Evolutionary conservation across 2,888 invertebrate genomes (phyloP).

Genomic region (Stenodera caucasica): DNA sequence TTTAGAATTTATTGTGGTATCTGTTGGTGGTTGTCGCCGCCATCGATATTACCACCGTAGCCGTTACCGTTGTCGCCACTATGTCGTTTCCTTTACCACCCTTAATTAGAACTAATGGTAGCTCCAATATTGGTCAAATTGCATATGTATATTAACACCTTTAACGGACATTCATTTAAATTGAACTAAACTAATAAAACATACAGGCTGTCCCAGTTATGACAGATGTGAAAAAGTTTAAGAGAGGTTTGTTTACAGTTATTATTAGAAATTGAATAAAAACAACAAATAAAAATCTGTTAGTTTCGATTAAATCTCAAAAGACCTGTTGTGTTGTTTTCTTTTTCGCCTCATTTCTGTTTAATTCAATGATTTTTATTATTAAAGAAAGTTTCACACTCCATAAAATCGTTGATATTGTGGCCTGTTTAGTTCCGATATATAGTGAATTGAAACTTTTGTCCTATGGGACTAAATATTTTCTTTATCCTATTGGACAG

Average conservation of each 20-base stretch:
- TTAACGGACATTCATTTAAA: conserved; percentile 33
- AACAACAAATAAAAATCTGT: neutral
- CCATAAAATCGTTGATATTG: conserved; percentile 50
- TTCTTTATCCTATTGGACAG: conserved; percentile 51
- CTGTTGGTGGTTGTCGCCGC: conserved; percentile 22
- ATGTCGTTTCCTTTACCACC: conserved; percentile 48
- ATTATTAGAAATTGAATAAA: neutral
- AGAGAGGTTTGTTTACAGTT: no score
- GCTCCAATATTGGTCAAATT: conserved; percentile 47
- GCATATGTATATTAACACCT: conserved; percentile 50
- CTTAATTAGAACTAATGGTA: conserved; percentile 53
- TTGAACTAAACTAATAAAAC: neutral
- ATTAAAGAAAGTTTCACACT: conserved; percentile 47
- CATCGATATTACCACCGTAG: neutral
- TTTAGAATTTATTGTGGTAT: neutral
- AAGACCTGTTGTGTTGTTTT: neutral
- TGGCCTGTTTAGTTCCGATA: conserved; percentile 46
- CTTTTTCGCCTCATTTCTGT: neutral
- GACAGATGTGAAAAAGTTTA: no score
- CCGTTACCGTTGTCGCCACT: neutral
- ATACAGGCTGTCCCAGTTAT: no score
- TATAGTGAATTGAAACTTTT: conserved; percentile 47
- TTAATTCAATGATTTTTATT: conserved; percentile 25
- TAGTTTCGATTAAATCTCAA: neutral
- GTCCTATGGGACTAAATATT: conserved; percentile 48